Evolutionary conservation across 2,888 invertebrate genomes (phyloP).

Genomic region (Caenorhabditis afra): DNA sequence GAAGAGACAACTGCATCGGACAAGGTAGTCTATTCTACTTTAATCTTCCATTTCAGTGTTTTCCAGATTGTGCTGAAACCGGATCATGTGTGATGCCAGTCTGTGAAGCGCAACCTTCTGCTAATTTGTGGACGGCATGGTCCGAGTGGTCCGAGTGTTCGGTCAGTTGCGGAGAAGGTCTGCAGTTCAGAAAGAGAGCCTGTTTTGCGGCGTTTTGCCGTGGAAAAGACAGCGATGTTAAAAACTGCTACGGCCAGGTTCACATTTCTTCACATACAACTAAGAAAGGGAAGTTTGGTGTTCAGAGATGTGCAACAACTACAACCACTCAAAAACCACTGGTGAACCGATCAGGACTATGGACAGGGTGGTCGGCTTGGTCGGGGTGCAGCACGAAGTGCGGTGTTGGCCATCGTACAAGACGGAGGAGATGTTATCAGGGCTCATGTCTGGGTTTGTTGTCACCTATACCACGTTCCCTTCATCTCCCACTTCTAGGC

Average conservation of each 20-base stretch:
- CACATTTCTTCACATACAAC: too few relatives aligned
- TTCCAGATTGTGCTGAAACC: slow-evolving; percentile 62
- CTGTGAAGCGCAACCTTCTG: slow-evolving; percentile 15
- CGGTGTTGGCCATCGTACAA: slow-evolving; percentile 47
- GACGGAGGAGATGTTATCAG: slow-evolving; percentile 59
- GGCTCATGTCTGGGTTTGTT: slow-evolving; percentile 48
- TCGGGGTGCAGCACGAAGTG: slow-evolving; percentile 58
- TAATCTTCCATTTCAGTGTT: too few relatives aligned
- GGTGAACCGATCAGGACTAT: slow-evolving; percentile 35
- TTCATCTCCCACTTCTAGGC: slow-evolving; percentile 26
- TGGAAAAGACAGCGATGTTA: slow-evolving; percentile 61
- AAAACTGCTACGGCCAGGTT: slow-evolving; percentile 57
- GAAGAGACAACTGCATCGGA: slow-evolving; percentile 59
- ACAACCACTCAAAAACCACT: slow-evolving; percentile 28
- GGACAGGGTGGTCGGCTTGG: slow-evolving; percentile 62
- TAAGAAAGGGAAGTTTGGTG: too few relatives aligned
- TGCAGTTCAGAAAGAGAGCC: slow-evolving; percentile 56
- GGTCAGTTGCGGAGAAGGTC: slow-evolving; percentile 59
- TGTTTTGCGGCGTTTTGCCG: slow-evolving; percentile 57
- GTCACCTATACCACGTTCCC: not conserved
- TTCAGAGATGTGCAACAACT: slow-evolving; percentile 26
- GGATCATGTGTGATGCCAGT: slow-evolving; percentile 44
- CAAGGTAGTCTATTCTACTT: too few relatives aligned
- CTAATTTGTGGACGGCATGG: slow-evolving; percentile 56
- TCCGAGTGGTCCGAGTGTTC: slow-evolving; percentile 65